Evolutionary conservation across 1,140 invertebrate species (phyloP), one percentile per base, ranked within the genome.

Genomic region (Panagrolaimus sp.): DNA sequence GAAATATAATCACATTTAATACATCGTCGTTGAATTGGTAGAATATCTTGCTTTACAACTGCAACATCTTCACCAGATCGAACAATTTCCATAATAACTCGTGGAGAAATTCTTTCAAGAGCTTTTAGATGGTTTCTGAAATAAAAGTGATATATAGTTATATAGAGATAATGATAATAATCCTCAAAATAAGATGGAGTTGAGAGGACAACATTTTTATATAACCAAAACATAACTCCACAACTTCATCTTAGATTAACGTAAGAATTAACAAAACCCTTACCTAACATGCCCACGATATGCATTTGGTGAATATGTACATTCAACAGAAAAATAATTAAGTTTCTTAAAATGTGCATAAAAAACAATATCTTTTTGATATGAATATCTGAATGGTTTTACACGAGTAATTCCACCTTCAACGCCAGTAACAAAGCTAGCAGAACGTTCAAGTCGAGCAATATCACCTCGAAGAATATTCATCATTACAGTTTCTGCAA

Each of bases 341-440:
- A 99, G 84, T 77, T 91, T 91, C 83, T 94, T 94, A 82, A 93
- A 96, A 84, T 82, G 71, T 1, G 84, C 85, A 81, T 81, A 98
- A 92, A 99, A 96, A 0, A 99, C 96, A 82, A 99, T 99, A 86
- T 99, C 96, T 83, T 98, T 98, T 85, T 99, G 96, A 84, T 98
- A 99, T 4, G 93, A 91, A 81, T 98, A 99, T 84, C 98, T 98
- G 25, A 99, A 88, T 7, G 96, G 96, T 84, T 99, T 99, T 65
- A 92, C 93, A 75, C 75, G 66, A 43, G 69, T 46, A 27, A 44
- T 64, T 16, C 89, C 87, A 69, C 91, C 92, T 83, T 92, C 91
- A 74, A 89, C 87, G 43, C 90, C 89, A 87, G 78, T 79, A 9
- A 72, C 66, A 25, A 75, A 76, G 65, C 66, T 68, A 9, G 77